Evolutionary conservation across 2,888 invertebrate genomes (phyloP).

Genomic region (Nysson spinosus): DNA sequence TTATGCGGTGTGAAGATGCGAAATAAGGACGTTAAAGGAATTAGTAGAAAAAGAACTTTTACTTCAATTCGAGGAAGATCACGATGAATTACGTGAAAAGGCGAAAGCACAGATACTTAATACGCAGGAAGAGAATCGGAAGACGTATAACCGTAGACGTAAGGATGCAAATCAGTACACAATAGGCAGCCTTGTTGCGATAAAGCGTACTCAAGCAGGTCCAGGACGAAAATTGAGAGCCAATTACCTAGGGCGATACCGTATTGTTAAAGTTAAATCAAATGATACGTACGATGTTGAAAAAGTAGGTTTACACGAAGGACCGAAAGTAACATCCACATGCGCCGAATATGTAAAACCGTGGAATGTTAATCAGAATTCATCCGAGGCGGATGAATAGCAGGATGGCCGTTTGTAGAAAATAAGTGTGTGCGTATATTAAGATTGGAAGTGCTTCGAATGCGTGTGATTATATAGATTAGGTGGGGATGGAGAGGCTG

Average conservation of each 20-base stretch:
- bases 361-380: constrained; percentile 1
- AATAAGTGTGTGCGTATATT: no score
- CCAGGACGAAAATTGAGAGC: constrained; percentile 24
- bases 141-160: constrained; percentile 19
- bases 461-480: no score
- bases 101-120: constrained; percentile 3
- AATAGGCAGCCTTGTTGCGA: constrained; percentile 11
- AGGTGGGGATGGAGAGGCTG: no score
- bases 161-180: neutral
- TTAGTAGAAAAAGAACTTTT: neutral
- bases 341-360: constrained; percentile 27
- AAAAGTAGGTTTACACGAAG: constrained; percentile 1
- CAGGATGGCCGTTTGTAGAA: constrained; percentile 16
- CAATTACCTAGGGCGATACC: constrained; percentile 26
- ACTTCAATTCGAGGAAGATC: neutral
- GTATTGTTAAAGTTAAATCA: constrained; percentile 8
- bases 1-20: no score
- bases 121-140: constrained; percentile 17
- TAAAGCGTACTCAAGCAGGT: constrained; percentile 26
- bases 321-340: constrained; percentile 5
- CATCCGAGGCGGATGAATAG: constrained; percentile 21
- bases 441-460: no score
- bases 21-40: neutral
- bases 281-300: constrained; percentile 30
- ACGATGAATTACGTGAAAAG: neutral